A percentile compares a stretch with the other conserved stretches of the same genome.
These are phyloP conservation scores for Syrrhaptes paradoxus DNA, from an alignment of 2,113 vertebrate species.

Conservation along the genomic window DNA sequence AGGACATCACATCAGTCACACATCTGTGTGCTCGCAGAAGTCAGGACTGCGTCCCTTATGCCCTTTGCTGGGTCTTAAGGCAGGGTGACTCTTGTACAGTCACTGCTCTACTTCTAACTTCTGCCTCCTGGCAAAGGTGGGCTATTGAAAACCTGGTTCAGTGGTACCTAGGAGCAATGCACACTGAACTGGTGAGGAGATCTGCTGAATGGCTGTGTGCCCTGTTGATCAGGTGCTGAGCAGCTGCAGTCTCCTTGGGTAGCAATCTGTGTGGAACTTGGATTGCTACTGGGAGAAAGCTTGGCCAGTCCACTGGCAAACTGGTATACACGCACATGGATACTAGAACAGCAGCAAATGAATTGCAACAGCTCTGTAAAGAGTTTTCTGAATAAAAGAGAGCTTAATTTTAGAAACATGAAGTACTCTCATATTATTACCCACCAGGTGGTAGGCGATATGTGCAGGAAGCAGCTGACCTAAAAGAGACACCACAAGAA, in stretches of 20 bases:
- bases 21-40: background rate
- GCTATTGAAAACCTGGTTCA: background rate
- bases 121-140: background rate
- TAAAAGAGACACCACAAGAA: constrained; percentile 4
- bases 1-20: background rate
- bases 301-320: background rate
- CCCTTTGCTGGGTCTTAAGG: background rate
- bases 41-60: background rate
- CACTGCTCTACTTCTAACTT: background rate
- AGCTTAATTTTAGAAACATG: constrained; percentile 45
- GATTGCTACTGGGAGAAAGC: background rate
- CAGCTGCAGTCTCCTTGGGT: background rate
- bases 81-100: background rate
- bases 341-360: background rate
- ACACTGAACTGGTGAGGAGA: background rate
- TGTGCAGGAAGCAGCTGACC: background rate
- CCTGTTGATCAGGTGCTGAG: background rate
- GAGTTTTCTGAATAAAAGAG: constrained; percentile 11
- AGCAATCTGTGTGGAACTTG: accelerated
- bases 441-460: constrained; percentile 16
- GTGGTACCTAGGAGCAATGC: background rate
- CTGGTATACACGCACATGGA: background rate
- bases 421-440: constrained; percentile 42
- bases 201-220: background rate
- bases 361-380: background rate